Evolutionary conservation across 1,140 invertebrate species (phyloP), one percentile per base, ranked within the genome.

Genomic region (Megalopta genalis): DNA sequence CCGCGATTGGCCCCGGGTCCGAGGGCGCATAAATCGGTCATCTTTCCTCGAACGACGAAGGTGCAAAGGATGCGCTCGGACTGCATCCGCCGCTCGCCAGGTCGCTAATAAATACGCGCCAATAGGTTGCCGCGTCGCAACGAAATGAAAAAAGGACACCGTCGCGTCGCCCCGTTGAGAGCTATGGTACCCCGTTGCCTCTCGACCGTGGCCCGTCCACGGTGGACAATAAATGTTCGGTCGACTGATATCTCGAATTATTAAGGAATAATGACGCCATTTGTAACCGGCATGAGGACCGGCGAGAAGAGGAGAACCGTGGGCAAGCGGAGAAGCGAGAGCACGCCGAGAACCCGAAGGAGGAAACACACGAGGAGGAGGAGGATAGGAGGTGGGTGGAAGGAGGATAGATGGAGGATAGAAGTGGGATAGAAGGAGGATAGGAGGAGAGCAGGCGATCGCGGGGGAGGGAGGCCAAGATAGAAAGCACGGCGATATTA

Each of bases 251-350:
- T 86, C 85, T 82, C 82, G 79, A 87, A 87, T 87, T 87, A 87
- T 87, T 84, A 87, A 87, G 86, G 85, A 87, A 87, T 87, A 86
- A 87, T 87, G 86, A 87, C 85, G 86, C 85, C 82, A 87, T 87
- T 87, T 87, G 86, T 87, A 87, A 87, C 85, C 85, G 78, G 81
- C 73, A 63, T 77, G 85, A 81, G 65, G 77, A 80, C 60, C 76
- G 42, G 27, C 32, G 71, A 68, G 81, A 70, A 78, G 49, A 37
- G 49, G 66, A 67, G 77, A 85, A 60, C 62, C 60, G 60, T 80
- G 67, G 37, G n/a, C 49, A 32, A 66, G 23, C 16, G 52, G 9
- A 57, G 57, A 54, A 64, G 16, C 32, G 49, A 32, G 52, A 46
- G 6, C 52, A 3, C 16, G 25, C 42, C 49, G 60, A 59, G 62